Percentiles rank a stretch among this genome's conserved stretches.
Evolutionary conservation across 2,888 invertebrate species (phyloP).

Genomic region (Hypomecis atomaria): DNA sequence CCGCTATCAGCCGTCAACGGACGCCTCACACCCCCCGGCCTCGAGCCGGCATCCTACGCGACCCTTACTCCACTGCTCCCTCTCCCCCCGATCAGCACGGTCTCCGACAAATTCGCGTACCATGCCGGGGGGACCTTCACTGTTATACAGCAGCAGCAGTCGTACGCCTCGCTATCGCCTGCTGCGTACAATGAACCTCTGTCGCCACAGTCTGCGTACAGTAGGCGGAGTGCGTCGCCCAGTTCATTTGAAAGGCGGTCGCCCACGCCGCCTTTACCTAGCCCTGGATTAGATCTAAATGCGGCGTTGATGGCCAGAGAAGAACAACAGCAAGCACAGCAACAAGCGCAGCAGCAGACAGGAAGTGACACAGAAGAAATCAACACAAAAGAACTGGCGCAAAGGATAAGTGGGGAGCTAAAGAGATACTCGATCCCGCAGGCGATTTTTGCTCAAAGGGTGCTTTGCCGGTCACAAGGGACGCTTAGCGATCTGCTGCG

Average conservation of each 20-base stretch:
- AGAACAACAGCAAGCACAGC: conserved; percentile 62
- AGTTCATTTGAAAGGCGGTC: conserved; percentile 91
- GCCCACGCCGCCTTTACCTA: conserved; percentile 84
- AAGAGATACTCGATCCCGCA: conserved; percentile 99
- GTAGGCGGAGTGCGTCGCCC: conserved; percentile 93
- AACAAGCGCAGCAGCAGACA: conserved; percentile 53
- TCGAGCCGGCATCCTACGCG: conserved; percentile 96
- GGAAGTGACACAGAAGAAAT: conserved; percentile 95
- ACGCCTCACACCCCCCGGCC: conserved; percentile 95
- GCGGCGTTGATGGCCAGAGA: conserved; percentile 78
- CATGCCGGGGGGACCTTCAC: conserved; percentile 91
- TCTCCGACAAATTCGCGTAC: conserved; percentile 98
- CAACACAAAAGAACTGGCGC: conserved; percentile 99
- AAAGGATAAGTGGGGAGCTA: conserved; percentile 98
- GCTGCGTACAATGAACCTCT: conserved; percentile 93
- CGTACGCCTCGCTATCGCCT: conserved; percentile 94
- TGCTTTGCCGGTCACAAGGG: conserved; percentile 98
- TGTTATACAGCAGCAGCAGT: conserved; percentile 94
- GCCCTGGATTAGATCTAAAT: conserved; percentile 78
- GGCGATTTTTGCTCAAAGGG: conserved; percentile 99
- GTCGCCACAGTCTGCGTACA: conserved; percentile 94
- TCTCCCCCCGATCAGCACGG: conserved; percentile 98
- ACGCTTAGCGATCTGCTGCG: conserved; percentile 98
- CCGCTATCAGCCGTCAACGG: conserved; percentile 94
- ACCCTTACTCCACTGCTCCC: conserved; percentile 98